These are phyloP conservation scores for Ciconia stormi DNA, from an alignment of 2,113 vertebrate species.

Conservation along the genomic window DNA sequence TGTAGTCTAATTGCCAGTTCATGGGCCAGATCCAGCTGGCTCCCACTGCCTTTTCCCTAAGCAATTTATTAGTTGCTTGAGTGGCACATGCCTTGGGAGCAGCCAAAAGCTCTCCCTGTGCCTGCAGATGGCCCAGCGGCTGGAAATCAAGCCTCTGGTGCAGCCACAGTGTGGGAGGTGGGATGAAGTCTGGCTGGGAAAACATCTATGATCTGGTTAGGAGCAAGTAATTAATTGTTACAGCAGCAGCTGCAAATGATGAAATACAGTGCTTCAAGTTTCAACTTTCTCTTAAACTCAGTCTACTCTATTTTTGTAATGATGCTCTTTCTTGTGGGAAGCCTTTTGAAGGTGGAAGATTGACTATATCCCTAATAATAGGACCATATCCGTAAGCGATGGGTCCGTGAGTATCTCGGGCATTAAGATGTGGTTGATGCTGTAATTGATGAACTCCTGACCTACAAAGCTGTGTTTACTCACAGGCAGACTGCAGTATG, in stretches of 20 bases:
- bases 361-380: not conserved
- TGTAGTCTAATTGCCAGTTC: not conserved
- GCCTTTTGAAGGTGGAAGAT: not conserved
- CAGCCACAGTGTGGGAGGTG: not conserved
- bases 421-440: not conserved
- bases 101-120: not conserved
- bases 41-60: not conserved
- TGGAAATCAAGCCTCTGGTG: not conserved
- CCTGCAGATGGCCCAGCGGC: not conserved
- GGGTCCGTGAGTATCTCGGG: not conserved
- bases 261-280: not conserved
- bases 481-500: not conserved
- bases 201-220: not conserved
- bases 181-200: not conserved
- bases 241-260: not conserved
- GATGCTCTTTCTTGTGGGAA: constrained; percentile 1
- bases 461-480: constrained; percentile 15
- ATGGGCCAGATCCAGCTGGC: not conserved
- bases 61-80: not conserved
- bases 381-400: not conserved
- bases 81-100: not conserved
- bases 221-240: not conserved
- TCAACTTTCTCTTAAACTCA: not conserved
- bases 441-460: not conserved
- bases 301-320: not conserved